Conservation (phyloP, 1,140 invertebrate species). For the Coptotermes formosanus region DNA sequence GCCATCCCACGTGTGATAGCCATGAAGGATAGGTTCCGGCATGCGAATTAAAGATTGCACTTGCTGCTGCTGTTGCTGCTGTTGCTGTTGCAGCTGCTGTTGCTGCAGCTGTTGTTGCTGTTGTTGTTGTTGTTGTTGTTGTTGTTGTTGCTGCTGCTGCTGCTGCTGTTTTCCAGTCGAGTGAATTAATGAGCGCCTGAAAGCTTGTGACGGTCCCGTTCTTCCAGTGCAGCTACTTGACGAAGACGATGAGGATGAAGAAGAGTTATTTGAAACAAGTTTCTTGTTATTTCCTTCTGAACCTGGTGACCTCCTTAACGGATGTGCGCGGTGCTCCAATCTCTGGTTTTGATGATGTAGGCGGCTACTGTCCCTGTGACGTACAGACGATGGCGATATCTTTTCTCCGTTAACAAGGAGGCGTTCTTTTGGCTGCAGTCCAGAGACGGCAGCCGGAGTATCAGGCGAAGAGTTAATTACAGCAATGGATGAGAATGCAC, state of each 20-base stretch:
- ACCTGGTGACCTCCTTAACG: constrained; percentile 49
- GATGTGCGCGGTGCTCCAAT: constrained; percentile 25
- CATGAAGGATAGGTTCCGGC: constrained; percentile 17
- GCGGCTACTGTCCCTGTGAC: constrained; percentile 21
- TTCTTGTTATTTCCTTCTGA: constrained; percentile 48
- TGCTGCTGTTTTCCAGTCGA: constrained; percentile 36
- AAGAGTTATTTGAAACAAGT: constrained; percentile 48
- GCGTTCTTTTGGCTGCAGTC: constrained; percentile 27
- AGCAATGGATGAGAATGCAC: constrained; percentile 37
- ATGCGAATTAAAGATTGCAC: not conserved
- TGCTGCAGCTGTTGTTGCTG: constrained; percentile 34
- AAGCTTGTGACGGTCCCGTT: constrained; percentile 46
- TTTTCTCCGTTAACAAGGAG: constrained; percentile 41
- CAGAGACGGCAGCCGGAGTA: constrained; percentile 20
- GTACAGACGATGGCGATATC: constrained; percentile 47
- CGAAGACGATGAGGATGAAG: constrained; percentile 45
- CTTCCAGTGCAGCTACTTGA: constrained; percentile 44
- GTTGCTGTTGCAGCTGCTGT: constrained; percentile 36
- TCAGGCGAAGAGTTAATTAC: constrained; percentile 38
- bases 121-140: constrained; percentile 37
- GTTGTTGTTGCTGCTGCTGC: constrained; percentile 45
- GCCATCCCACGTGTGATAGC: constrained; percentile 33
- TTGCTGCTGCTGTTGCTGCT: constrained; percentile 36
- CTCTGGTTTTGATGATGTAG: constrained; percentile 39
- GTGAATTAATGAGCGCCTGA: constrained; percentile 41